Conservation (phyloP, 2,113 vertebrate genomes). For the Oryctolagus cuniculus region mOryCun1.1 NC_091442.1:82211501-82212000, state of each 20-base stretch:
- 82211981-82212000: background rate
- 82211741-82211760: background rate
- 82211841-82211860: too few species aligned
- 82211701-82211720: background rate
- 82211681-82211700: background rate
- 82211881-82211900: background rate
- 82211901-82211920: background rate
- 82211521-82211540: conserved; percentile 85
- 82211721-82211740: background rate
- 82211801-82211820: background rate
- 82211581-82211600: background rate
- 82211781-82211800: background rate
- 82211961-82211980: background rate
- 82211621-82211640: background rate
- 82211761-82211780: background rate
- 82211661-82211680: background rate
- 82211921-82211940: background rate
- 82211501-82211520: conserved; percentile 55
- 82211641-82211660: background rate
- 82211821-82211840: background rate
- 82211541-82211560: conserved; percentile 69
- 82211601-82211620: background rate
- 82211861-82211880: background rate
- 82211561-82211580: conserved; percentile 68
- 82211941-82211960: background rate